Conservation (phyloP, 2,113 vertebrate genomes). For the Aspidoscelis tigris region DNA sequence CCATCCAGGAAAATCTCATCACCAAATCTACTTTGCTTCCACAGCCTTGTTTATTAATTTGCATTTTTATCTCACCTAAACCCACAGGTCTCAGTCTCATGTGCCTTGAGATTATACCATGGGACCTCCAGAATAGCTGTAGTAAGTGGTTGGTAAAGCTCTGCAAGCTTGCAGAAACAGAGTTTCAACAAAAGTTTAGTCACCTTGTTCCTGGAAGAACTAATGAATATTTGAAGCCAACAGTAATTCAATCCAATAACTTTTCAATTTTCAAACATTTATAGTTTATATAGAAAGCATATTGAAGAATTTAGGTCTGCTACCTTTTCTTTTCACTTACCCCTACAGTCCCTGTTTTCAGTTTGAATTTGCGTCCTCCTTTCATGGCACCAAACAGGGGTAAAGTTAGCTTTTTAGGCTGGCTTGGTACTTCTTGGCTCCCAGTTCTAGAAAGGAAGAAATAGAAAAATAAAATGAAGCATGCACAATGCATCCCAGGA, state of each 20-base stretch:
- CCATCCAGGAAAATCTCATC: too few species aligned
- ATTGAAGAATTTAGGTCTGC: background rate
- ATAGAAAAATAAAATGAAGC: background rate
- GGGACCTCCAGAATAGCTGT: background rate
- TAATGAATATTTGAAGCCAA: background rate
- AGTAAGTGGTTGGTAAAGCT: background rate
- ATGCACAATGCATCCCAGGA: background rate
- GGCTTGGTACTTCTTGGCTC: constrained; percentile 70
- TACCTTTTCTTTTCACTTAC: constrained; percentile 74
- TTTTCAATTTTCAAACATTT: background rate
- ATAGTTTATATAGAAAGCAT: background rate
- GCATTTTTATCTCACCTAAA: too few species aligned
- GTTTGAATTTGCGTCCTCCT: constrained; percentile 94
- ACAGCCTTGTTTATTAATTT: too few species aligned
- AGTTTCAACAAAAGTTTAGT: background rate
- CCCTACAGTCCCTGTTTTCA: constrained; percentile 95
- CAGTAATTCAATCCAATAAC: background rate
- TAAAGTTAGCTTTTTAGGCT: constrained; percentile 84
- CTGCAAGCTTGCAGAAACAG: background rate
- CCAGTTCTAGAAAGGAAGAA: constrained; percentile 57
- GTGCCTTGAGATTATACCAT: background rate
- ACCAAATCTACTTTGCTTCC: too few species aligned
- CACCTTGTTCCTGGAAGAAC: background rate
- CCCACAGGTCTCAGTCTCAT: too few species aligned
- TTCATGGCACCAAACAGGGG: constrained; percentile 98